Evolutionary conservation across 2,797 vertebrate genomes (phyloP), one percentile per base, ranked within the genome.

Genomic region (Pampus argenteus): DNA sequence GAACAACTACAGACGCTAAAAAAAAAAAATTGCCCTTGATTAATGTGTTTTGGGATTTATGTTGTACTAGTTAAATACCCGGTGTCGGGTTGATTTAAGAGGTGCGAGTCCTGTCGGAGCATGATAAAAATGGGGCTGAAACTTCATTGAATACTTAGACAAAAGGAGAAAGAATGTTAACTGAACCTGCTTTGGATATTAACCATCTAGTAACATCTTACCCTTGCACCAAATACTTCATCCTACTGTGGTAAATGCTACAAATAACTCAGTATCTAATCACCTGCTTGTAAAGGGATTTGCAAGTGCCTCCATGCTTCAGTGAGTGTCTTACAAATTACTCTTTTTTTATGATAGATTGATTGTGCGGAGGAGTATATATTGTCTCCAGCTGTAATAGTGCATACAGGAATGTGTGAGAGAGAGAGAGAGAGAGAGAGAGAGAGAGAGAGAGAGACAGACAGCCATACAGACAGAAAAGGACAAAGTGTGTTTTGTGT

Each of bases 371-470:
- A 78, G 71, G 81, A 85, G 86, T 74, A 47, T 48, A 64, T 83
- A 88, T 85, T 83, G 73, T 87, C 78, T 87, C 82, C 81, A 87
- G 81, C 79, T 90, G 86, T 71, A 78, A 68, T 34, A 47, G 63
- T 55, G 74, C 66, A 52, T 73, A 26, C 31, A 81, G 73, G 84
- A 88, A 88, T 80, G 81, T 84, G 88, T 84, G 51, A 8, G 59
- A 14, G 25, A 22, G 59, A n/a, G 63, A 15, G 31, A 23, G 62
- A 22, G 45, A 23, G 20, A 36, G 26, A 55, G 45, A 58, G 42
- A 66, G 51, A 66, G 23, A 58, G 56, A 72, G 18, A 62, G 29
- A 72, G 11, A 71, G 18, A 31, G 34, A 71, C 47, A 69, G 23
- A 51, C 15, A 61, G 76, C 6, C 6, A 22, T 6, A 74, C 34